Base-by-base conservation (phyloP, 2,888 invertebrate genomes). In the Synergus laeviventris region DNA sequence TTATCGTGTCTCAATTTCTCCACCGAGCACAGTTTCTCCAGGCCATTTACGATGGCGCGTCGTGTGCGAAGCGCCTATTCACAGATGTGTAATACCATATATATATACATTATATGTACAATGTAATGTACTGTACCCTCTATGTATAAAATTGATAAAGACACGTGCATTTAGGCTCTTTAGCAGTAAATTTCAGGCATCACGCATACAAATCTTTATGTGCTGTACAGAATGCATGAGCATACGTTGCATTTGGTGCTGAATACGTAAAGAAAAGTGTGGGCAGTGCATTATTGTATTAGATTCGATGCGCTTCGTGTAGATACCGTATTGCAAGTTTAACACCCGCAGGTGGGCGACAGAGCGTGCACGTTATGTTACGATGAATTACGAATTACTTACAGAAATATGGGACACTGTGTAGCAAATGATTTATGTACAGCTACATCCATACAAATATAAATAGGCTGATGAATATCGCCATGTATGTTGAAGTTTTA, bases 1-100 rank as follows among this genome's bases (percentile, higher is more conserved):
- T 82, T 83, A 84, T 84, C 79, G 81, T 80, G 81, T 83, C 85
- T 85, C 83, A 86, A 86, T 88, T 87, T 88, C 86, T 85, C 86
- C 81, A 80, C 73, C 56, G 79, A 77, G 78, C 73, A 81, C 80
- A 84, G 85, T 88, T 86, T 87, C 87, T 85, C 87, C 76, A 79
- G 78, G 49, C 84, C 82, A 84, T 86, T 86, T 86, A 85, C 82
- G 84, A 82, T 74, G 66, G 77, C 62, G 66, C 78, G 77, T 78
- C 78, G 78, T 70, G 49, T 70, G 24, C 45, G 49, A 49, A 70
- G 11, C 31, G 16, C 31, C 45, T 70, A 49, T 70, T 49, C 45
- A 45, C 14, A 14, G 36, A 36, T 31, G 14, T 31, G n/a, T n/a
- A n/a, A n/a, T n/a, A n/a, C n/a, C 45, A 16, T n/a, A 62, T 0